Evolutionary conservation across 2,113 vertebrate species (phyloP).

Genomic region (Oryzias woworae): DNA sequence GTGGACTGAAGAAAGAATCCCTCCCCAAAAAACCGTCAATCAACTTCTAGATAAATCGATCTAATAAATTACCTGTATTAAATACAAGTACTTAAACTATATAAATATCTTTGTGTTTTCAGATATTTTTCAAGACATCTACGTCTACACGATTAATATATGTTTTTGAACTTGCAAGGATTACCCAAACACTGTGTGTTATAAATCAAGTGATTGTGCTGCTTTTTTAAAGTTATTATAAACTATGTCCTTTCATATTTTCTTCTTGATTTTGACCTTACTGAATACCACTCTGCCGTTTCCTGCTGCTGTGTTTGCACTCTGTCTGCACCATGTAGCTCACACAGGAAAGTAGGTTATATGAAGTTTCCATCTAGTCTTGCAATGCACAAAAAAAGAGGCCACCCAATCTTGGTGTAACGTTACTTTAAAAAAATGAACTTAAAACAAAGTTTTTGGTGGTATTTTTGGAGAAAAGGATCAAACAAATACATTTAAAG

Average conservation of each 20-base stretch:
- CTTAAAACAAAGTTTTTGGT: neutral
- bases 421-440: neutral
- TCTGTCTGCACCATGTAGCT: slow-evolving; percentile 3
- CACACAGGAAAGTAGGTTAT: slow-evolving; percentile 12
- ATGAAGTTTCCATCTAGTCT: slow-evolving; percentile 22
- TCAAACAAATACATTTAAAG: too few relatives aligned
- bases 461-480: too few relatives aligned
- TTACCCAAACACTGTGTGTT: too few relatives aligned
- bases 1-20: too few relatives aligned
- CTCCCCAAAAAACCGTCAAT: too few relatives aligned
- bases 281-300: slow-evolving; percentile 4
- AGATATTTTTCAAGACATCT: too few relatives aligned
- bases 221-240: neutral
- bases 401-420: neutral
- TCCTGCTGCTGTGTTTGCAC: slow-evolving; percentile 30
- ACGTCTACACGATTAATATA: too few relatives aligned
- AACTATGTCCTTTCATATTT: neutral
- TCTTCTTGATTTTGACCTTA: slow-evolving; percentile 12
- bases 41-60: too few relatives aligned
- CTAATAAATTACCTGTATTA: too few relatives aligned
- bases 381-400: slow-evolving; percentile 12
- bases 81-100: too few relatives aligned
- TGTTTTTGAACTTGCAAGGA: too few relatives aligned
- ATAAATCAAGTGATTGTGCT: neutral
- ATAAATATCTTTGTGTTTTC: too few relatives aligned